phyloP scores from a whole-genome alignment of 2,797 vertebrate genomes.

The Rhinophrynus dorsalis region DNA sequence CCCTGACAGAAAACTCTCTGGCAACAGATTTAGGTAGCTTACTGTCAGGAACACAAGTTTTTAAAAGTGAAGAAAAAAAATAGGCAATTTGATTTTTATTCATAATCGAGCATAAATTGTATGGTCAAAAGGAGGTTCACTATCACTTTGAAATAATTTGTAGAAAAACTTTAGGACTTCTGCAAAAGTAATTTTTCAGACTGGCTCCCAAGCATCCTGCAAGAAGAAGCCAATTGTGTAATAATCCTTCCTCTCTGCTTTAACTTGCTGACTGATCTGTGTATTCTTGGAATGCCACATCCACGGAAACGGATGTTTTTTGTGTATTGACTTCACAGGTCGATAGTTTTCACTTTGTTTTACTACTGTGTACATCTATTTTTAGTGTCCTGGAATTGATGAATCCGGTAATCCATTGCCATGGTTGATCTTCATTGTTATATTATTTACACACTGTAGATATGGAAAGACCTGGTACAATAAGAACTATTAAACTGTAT shows the following conservation, averaged over 20 bases:
- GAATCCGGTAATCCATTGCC: not conserved
- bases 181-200: constrained; percentile 20
- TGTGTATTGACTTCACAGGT: not conserved
- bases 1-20: no score
- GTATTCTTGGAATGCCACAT: not conserved
- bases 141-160: no score
- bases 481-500: not conserved
- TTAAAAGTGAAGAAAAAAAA: no score
- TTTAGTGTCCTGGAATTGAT: constrained; percentile 22
- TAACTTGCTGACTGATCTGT: not conserved
- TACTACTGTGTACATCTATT: constrained; percentile 8
- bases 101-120: no score
- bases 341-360: not conserved
- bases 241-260: constrained; percentile 6
- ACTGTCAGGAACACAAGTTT: no score
- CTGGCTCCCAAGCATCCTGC: not conserved
- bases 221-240: constrained; percentile 1
- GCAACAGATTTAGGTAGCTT: no score
- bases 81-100: no score
- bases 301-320: constrained; percentile 9
- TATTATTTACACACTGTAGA: constrained; percentile 8
- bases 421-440: not conserved
- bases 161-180: constrained; percentile 9
- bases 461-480: not conserved
- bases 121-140: no score